Conservation (phyloP, 2,113 vertebrate genomes). For the Tachycineta bicolor region DNA sequence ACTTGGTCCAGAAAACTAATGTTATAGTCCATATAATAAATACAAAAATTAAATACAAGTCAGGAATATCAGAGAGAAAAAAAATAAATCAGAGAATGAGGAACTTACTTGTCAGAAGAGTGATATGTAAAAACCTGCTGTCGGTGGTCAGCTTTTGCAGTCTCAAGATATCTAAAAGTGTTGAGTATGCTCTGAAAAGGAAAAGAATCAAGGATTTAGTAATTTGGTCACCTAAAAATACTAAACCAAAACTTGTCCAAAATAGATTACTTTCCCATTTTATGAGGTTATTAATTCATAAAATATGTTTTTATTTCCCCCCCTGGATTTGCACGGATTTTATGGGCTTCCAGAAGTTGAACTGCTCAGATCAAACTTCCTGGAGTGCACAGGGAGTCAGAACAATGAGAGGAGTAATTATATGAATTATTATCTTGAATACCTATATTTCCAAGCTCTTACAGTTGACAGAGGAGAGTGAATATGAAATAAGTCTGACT, state of each 20-base stretch:
- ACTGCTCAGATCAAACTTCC: not conserved
- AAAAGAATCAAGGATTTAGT: not conserved
- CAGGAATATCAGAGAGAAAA: not conserved
- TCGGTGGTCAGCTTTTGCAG: not conserved
- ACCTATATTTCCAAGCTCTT: not conserved
- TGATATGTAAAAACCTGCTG: not conserved
- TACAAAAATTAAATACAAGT: not conserved
- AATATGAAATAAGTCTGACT: not conserved
- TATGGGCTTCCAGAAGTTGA: not conserved
- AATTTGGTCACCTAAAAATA: not conserved
- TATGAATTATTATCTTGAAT: not conserved
- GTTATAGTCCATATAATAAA: not conserved
- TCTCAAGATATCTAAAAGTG: not conserved
- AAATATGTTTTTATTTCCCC: not conserved
- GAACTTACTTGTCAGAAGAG: slow-evolving; percentile 44
- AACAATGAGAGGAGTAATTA: not conserved
- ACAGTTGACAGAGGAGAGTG: not conserved
- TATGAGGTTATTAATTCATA: not conserved
- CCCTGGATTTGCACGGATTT: not conserved
- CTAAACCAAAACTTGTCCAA: not conserved
- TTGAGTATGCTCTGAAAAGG: slow-evolving; percentile 35
- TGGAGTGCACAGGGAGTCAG: not conserved
- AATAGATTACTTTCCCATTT: not conserved
- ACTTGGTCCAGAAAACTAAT: not conserved
- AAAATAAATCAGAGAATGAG: not conserved